Conservation (phyloP, 2,888 invertebrate species). For the Eupeodes luniger region DNA sequence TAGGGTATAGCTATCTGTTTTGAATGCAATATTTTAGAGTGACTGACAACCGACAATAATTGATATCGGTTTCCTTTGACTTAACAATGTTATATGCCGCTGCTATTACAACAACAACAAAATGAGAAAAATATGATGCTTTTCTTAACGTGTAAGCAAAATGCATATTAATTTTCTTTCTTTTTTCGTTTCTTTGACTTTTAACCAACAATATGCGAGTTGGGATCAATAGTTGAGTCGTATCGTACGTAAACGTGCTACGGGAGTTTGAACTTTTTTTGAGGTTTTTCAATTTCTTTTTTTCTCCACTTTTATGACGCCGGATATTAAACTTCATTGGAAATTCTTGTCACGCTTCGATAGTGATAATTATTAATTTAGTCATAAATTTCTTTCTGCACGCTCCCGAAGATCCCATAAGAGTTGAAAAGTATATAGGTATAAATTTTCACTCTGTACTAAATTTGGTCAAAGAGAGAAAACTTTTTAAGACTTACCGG, state of each 20-base stretch:
- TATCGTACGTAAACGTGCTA: background rate
- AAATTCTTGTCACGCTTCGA: conserved; percentile 40
- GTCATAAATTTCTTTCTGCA: conserved; percentile 47
- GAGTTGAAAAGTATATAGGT: too few species aligned
- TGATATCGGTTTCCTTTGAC: conserved; percentile 51
- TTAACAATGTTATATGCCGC: conserved; percentile 23
- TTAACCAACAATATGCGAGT: background rate
- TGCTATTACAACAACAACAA: background rate
- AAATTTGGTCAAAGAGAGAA: conserved; percentile 52
- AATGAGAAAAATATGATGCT: conserved; percentile 13
- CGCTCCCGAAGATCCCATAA: background rate
- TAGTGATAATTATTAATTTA: conserved; percentile 43
- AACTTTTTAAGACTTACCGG: conserved; percentile 76
- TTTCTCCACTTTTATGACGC: background rate
- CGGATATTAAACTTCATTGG: background rate
- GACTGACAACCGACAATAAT: conserved; percentile 41
- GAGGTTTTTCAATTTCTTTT: background rate
- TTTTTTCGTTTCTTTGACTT: background rate
- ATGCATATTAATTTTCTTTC: conserved; percentile 28
- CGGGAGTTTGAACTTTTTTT: background rate
- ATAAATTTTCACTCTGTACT: background rate
- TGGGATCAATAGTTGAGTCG: background rate
- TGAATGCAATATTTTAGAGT: conserved; percentile 27
- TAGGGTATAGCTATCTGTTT: background rate
- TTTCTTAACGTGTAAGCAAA: background rate